phyloP scores from a whole-genome alignment of 64 coral and sea anemone genomes.

The Actinia tenebrosa region DNA sequence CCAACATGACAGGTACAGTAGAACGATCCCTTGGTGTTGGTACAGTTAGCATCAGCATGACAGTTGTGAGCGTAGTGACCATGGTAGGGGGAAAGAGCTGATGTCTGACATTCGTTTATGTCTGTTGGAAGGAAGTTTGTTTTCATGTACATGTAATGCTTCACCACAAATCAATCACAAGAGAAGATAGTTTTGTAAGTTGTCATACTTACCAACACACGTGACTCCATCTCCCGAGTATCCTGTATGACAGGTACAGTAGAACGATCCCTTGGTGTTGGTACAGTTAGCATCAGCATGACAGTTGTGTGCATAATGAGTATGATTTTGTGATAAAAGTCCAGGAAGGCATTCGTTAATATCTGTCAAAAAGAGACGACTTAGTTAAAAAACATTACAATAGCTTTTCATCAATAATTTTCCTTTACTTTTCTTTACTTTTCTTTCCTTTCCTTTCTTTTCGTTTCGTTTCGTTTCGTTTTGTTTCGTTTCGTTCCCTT shows the following conservation, averaged over 20 bases:
- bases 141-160: background rate
- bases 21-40: slow-evolving; percentile 76
- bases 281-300: slow-evolving; percentile 70
- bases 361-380: too few relatives aligned
- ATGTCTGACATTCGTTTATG: slow-evolving; percentile 58
- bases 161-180: too few relatives aligned
- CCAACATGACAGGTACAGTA: slow-evolving; percentile 68
- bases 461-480: too few relatives aligned
- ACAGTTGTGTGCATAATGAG: too few relatives aligned
- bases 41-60: slow-evolving; percentile 49
- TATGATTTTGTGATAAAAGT: too few relatives aligned
- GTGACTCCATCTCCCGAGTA: background rate
- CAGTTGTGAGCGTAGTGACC: slow-evolving; percentile 61
- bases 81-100: slow-evolving; percentile 19
- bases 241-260: slow-evolving; percentile 18
- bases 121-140: slow-evolving; percentile 14
- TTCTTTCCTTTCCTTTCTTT: too few relatives aligned
- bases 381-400: too few relatives aligned
- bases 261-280: slow-evolving; percentile 70
- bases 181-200: background rate
- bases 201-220: slow-evolving; percentile 41
- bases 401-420: too few relatives aligned
- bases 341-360: too few relatives aligned
- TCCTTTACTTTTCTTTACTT: too few relatives aligned
- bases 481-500: too few relatives aligned